Evolutionary conservation across 2,113 vertebrate species (phyloP).

Genomic region (Onychostruthus taczanowskii): DNA sequence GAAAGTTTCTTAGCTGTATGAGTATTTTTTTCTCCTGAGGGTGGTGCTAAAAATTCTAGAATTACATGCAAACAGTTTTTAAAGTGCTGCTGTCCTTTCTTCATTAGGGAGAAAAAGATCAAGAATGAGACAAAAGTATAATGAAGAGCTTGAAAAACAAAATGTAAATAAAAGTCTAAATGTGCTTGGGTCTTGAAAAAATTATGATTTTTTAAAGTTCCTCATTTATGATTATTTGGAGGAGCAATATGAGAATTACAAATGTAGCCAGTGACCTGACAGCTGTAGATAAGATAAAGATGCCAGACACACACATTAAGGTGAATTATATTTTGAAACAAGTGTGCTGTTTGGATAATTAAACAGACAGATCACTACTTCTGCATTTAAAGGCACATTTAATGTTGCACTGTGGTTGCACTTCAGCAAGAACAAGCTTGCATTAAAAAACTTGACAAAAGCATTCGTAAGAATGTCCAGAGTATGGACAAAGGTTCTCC

Average conservation of each 20-base stretch:
- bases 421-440: background rate
- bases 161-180: background rate
- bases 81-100: background rate
- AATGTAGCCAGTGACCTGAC: background rate
- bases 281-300: background rate
- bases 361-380: background rate
- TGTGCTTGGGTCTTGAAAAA: background rate
- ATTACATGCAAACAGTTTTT: background rate
- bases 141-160: background rate
- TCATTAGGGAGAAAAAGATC: background rate
- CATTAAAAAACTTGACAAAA: background rate
- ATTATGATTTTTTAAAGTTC: background rate
- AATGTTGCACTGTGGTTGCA: background rate
- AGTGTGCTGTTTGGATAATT: background rate
- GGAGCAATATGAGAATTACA: background rate
- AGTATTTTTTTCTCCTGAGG: background rate
- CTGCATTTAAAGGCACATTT: background rate
- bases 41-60: background rate
- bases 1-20: background rate
- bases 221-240: background rate
- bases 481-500: background rate
- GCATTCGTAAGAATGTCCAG: background rate
- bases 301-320: background rate
- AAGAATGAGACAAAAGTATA: background rate
- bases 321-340: background rate